phyloP scores from a whole-genome alignment of 2,113 vertebrate genomes.

The Equus przewalskii region DNA sequence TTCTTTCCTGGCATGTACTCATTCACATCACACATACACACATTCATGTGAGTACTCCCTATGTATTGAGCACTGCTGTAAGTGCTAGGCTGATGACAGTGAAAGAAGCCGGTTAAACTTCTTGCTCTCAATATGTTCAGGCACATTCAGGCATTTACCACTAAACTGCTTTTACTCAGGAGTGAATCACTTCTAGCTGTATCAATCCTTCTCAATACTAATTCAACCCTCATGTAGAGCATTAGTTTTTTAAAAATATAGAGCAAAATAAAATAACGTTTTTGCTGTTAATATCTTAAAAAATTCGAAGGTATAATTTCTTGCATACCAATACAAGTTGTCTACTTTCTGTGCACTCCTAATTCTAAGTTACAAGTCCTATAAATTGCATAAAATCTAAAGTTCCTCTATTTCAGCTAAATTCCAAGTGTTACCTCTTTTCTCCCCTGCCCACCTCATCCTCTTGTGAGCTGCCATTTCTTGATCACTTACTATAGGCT shows the following conservation, averaged over 20 bases:
- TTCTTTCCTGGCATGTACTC: background rate
- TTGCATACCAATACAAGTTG: background rate
- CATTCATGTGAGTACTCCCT: too few relatives aligned
- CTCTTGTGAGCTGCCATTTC: background rate
- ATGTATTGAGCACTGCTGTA: background rate
- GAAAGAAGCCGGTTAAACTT: background rate
- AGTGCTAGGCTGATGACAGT: background rate
- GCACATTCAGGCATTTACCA: background rate
- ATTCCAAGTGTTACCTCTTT: background rate
- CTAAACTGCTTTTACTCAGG: background rate
- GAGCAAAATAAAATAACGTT: background rate
- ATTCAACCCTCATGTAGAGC: background rate
- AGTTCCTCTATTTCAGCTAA: background rate
- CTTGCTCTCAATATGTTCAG: background rate
- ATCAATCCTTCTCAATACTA: background rate
- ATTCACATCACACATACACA: background rate
- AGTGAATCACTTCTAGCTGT: background rate
- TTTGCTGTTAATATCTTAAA: background rate
- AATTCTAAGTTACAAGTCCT: conserved; percentile 1
- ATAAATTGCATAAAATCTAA: background rate
- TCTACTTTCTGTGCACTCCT: background rate
- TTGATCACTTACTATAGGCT: background rate
- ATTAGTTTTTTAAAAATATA: background rate
- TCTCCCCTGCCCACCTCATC: rapidly evolving
- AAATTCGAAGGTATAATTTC: background rate